These are phyloP conservation scores for Distichodus sexfasciatus DNA, from an alignment of 2,797 vertebrate species.

Conservation along the genomic window DNA sequence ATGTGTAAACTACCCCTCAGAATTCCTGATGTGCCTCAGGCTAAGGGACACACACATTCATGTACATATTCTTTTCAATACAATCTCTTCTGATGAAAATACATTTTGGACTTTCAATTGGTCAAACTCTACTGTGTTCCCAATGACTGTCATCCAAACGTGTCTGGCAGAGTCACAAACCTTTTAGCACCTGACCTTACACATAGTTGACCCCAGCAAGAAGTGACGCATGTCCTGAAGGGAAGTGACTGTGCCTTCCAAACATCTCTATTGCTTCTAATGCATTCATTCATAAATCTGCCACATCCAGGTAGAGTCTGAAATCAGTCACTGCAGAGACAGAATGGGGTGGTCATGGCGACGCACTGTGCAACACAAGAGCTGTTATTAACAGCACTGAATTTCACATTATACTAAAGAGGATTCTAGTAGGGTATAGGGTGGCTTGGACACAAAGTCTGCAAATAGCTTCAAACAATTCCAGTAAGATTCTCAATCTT, in stretches of 20 bases:
- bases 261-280: conserved; percentile 29
- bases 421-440: too few species aligned
- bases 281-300: conserved; percentile 44
- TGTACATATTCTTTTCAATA: neutral
- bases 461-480: too few species aligned
- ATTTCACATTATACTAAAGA: too few species aligned
- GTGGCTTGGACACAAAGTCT: too few species aligned
- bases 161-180: too few species aligned
- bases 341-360: neutral
- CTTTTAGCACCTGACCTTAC: conserved; percentile 8
- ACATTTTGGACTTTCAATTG: too few species aligned
- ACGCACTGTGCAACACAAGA: neutral
- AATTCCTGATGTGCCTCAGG: conserved; percentile 2
- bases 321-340: neutral
- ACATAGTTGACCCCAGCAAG: conserved; percentile 36
- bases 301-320: conserved; percentile 16
- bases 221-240: conserved; percentile 47
- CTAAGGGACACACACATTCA: neutral
- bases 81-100: too few species aligned
- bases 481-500: too few species aligned
- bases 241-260: conserved; percentile 34
- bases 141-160: too few species aligned
- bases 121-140: too few species aligned
- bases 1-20: conserved; percentile 9
- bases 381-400: too few species aligned